Evolutionary conservation across 2,797 vertebrate genomes (phyloP).

Genomic region (Sebastes baramenuke): DNA sequence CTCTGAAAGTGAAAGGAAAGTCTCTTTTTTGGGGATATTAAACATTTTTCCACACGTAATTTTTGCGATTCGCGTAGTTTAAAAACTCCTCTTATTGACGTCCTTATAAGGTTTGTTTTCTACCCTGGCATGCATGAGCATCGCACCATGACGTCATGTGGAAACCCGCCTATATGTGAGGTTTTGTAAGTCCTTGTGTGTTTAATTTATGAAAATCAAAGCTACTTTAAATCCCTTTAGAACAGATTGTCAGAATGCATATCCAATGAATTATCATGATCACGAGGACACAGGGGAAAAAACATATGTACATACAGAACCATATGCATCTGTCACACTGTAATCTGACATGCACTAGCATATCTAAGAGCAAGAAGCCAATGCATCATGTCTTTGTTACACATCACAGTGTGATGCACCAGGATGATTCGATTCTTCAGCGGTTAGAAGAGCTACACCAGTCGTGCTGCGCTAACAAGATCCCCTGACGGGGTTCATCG

Average conservation of each 20-base stretch:
- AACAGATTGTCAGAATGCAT: neutral
- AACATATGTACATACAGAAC: neutral
- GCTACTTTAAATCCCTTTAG: neutral
- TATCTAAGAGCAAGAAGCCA: neutral
- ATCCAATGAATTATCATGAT: neutral
- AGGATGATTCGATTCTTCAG: constrained; percentile 12
- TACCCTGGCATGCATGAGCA: neutral
- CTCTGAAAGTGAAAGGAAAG: too few species aligned
- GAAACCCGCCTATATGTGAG: neutral
- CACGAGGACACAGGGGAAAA: neutral
- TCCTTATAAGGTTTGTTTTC: too few species aligned
- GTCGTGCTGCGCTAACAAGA: constrained; percentile 30
- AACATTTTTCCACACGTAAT: too few species aligned
- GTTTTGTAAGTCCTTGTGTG: neutral
- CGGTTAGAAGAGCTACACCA: neutral
- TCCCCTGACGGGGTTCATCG: constrained; percentile 28
- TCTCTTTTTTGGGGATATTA: too few species aligned
- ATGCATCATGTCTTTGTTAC: neutral
- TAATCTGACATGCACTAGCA: neutral
- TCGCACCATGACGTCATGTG: neutral
- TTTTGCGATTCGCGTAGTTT: too few species aligned
- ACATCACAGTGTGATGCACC: constrained; percentile 13
- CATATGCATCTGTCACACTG: neutral
- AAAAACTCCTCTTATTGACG: too few species aligned
- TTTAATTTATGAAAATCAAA: constrained; percentile 2